phyloP scores from a whole-genome alignment of 2,888 invertebrate genomes.

The Hydrotaea cyrtoneurina region DNA sequence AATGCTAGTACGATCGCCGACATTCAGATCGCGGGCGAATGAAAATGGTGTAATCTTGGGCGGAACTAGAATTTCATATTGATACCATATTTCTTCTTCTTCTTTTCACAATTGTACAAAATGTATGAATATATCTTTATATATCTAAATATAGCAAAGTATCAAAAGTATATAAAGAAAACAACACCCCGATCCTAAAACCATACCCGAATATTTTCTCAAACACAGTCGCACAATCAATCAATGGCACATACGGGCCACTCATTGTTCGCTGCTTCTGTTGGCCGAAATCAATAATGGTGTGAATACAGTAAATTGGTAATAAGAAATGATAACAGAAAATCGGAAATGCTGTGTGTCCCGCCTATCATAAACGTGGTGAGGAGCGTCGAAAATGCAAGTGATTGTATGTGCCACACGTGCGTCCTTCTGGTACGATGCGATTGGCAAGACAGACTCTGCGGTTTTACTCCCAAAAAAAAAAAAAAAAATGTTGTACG shows the following conservation, averaged over 20 bases:
- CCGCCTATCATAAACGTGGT: constrained; percentile 61
- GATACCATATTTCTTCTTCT: constrained; percentile 39
- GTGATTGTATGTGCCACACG: constrained; percentile 68
- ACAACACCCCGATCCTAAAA: not conserved
- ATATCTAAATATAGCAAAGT: not conserved
- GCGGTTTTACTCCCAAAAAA: not conserved
- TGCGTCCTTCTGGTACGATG: constrained; percentile 49
- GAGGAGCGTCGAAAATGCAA: constrained; percentile 69
- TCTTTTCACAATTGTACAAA: not conserved
- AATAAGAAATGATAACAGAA: not conserved
- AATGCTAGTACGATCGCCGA: constrained; percentile 84
- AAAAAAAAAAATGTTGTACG: no score
- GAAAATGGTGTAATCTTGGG: constrained; percentile 86
- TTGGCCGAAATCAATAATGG: no score
- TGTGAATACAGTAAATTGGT: not conserved
- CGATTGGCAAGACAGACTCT: not conserved
- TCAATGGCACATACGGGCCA: no score
- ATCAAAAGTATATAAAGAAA: not conserved
- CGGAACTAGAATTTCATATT: constrained; percentile 81
- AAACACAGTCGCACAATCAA: not conserved
- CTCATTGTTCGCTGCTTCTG: no score
- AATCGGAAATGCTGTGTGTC: constrained; percentile 20
- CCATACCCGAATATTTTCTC: not conserved
- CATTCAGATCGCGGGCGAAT: constrained; percentile 84
- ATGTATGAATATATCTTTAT: constrained; percentile 2